A percentile compares a stretch with the other conserved stretches of the same genome.
phyloP scores from a whole-genome alignment of 2,888 invertebrate species.

The Oscheius sp. region DNA sequence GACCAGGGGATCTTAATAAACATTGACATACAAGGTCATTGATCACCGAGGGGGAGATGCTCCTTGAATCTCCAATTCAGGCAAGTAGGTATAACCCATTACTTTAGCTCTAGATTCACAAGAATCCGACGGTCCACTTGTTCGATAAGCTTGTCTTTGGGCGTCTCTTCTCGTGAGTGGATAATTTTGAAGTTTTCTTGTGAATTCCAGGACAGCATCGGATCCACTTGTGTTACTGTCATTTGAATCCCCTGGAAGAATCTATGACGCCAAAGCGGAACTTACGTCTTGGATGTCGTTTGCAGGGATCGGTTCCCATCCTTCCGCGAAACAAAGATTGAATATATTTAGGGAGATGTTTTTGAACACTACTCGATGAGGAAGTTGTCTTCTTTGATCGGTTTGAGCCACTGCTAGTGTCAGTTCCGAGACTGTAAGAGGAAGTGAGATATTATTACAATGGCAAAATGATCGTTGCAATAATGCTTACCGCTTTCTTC shows the following conservation, averaged over 20 bases:
- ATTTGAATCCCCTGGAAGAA: constrained; percentile 62
- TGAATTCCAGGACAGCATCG: constrained; percentile 69
- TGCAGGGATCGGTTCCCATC: constrained; percentile 70
- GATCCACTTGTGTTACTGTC: constrained; percentile 67
- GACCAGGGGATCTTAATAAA: constrained; percentile 45
- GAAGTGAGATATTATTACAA: no score
- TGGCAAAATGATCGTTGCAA: background rate
- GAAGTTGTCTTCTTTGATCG: constrained; percentile 69
- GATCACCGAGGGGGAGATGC: constrained; percentile 65
- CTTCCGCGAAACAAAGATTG: constrained; percentile 68
- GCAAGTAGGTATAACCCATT: constrained; percentile 63
- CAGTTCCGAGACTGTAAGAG: constrained; percentile 62
- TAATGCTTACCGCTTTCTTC: constrained; percentile 58
- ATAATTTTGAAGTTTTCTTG: constrained; percentile 68
- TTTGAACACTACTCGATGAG: constrained; percentile 64
- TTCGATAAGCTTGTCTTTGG: constrained; percentile 54
- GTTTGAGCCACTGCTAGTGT: constrained; percentile 67
- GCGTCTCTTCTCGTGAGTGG: constrained; percentile 66
- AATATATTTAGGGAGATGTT: constrained; percentile 69
- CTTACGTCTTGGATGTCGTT: constrained; percentile 41
- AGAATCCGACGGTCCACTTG: constrained; percentile 50
- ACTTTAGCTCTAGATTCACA: constrained; percentile 45
- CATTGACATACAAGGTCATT: background rate
- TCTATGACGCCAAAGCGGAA: background rate
- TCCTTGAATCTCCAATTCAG: constrained; percentile 68